Evolutionary conservation across 1,140 invertebrate species (phyloP), one percentile per base, ranked within the genome.

Genomic region (Pissodes strobi): DNA sequence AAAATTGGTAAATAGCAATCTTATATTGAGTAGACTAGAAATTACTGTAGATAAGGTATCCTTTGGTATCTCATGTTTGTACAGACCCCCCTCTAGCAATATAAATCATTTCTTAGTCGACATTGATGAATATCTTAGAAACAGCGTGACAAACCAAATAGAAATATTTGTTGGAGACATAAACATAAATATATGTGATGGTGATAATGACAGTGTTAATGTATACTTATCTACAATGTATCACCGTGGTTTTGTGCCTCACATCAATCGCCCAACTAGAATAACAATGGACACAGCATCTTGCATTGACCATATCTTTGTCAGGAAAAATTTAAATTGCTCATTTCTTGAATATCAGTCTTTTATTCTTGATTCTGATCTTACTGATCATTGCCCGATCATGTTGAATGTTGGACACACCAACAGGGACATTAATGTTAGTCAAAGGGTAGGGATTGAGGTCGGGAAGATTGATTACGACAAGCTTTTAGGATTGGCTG

Each of bases 301-400:
- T 6, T 25, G 17, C 9, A 56, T 56, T 39, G 52, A 56, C 12
- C 52, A 56, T 56, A 56, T 56, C 6, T 41, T 56, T 39, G 38
- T 56, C 10, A 39, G 19, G 9, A 56, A 12, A 23, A 39, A 37
- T 6, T 5, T 39, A n/a, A 39, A 41, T 22, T 2, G 17, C 0
- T 2, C 1, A 22, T 1, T 1, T n/a, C 8, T 56, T 22, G 22
- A 56, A 8, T 23, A 39, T 56, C 19, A 56, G 12, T 39, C 37
- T 10, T 23, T 56, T n/a, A n/a, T n/a, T 38, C 4, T 56, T 12
- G 13, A 41, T 1, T 39, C 52, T 22, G 12, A 41, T 41, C 12
- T 41, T n/a, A 56, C 37, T 23, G 37, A 56, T 22, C 52, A 41
- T 21, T 56, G 17, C 22, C 34, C 52, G 0, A 4, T 23, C 8